Evolutionary conservation across 2,113 vertebrate genomes (phyloP), one percentile per base, ranked within the genome.

Genomic region (Myrmecophaga tridactyla): DNA sequence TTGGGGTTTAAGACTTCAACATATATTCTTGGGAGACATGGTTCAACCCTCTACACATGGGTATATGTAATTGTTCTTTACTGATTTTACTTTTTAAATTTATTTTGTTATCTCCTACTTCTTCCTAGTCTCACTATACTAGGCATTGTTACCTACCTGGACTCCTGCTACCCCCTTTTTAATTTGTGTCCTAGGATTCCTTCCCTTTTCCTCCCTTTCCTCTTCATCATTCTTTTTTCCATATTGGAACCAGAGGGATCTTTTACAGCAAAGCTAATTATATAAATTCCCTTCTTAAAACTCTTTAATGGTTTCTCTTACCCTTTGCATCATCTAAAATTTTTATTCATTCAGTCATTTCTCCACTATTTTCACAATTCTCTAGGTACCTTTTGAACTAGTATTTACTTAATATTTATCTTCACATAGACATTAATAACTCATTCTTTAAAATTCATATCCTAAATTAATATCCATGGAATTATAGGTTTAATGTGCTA

Each of bases 321-420:
- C 48, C 43, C 29, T 84, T 85, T 91, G 12, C n/a, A 29, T 86
- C 53, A 80, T 92, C 77, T 94, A 41, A 75, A 72, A 36, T 83
- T 67, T 25, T 75, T 81, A 58, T 78, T 78, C 43, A 78, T 81
- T 88, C 34, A 67, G 13, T 76, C 60, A 69, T 63, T 92, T 89
- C 41, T 78, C 8, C 83, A 6, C 29, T 88, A 25, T 63, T 86
- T 86, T 13, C 39, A 58, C 5, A 69, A 29, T 80, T 78, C 88
- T 91, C 73, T 34, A 63, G 13, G 21, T 76, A 88, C 39, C 84
- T 3, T 84, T 82, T 90, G 76, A 80, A 43, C 17, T 80, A 36
- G 90, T 94, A 78, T 60, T 90, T 84, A 69, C 62, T 83, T 76
- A 51, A n/a, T 78, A 80, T 36, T 77, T 80, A 48, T 86, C 77